These are phyloP conservation scores for Siderastrea siderea DNA, from an alignment of 92 coral and sea anemone genomes.

Conservation along the genomic window DNA sequence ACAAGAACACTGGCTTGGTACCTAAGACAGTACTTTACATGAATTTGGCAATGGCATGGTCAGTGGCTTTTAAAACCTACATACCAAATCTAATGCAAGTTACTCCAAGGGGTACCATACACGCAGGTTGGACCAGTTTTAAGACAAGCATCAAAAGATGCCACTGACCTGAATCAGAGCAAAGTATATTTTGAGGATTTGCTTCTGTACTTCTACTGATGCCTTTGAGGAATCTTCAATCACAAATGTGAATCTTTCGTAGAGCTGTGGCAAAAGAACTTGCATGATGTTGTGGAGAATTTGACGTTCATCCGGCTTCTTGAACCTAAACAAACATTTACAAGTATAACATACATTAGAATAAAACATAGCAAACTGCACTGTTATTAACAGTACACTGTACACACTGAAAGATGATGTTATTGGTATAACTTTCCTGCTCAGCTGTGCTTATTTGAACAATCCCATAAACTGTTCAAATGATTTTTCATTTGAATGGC, in stretches of 20 bases:
- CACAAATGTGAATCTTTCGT: conserved; percentile 73
- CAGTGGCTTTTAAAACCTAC: too few relatives aligned
- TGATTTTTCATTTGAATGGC: too few relatives aligned
- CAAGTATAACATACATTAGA: background rate
- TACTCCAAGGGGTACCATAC: too few relatives aligned
- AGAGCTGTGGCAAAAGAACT: conserved; percentile 83
- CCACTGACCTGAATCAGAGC: conserved; percentile 89
- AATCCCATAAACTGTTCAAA: too few relatives aligned
- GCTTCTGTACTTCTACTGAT: conserved; percentile 90
- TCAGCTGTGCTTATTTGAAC: too few relatives aligned
- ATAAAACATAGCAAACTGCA: too few relatives aligned
- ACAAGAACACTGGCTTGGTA: too few relatives aligned
- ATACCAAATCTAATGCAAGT: background rate
- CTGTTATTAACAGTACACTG: too few relatives aligned
- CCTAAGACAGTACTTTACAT: too few relatives aligned
- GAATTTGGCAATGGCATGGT: too few relatives aligned
- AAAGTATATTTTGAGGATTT: conserved; percentile 90
- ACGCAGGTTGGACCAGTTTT: background rate
- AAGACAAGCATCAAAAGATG: background rate
- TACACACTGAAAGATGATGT: too few relatives aligned
- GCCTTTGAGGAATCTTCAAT: conserved; percentile 79
- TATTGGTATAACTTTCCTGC: too few relatives aligned
- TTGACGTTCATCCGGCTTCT: conserved; percentile 91
- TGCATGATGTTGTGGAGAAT: conserved; percentile 89
- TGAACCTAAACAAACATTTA: conserved; percentile 65